phyloP scores from a whole-genome alignment of 2,888 invertebrate species.

The Caenorhabditis doughertyi region DNA sequence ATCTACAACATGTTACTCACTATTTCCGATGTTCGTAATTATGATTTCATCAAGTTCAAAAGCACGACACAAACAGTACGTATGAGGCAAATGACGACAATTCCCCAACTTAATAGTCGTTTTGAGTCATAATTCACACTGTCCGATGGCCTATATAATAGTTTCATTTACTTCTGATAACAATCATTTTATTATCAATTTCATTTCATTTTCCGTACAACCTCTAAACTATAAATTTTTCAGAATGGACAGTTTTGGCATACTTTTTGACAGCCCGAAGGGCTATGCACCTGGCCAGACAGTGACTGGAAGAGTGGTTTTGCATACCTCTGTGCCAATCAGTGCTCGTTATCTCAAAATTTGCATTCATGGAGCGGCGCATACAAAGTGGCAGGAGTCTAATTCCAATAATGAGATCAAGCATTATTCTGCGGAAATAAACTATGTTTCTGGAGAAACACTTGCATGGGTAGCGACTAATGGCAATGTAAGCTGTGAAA shows the following conservation, averaged over 20 bases:
- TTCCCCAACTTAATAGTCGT: not conserved
- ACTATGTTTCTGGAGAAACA: constrained; percentile 11
- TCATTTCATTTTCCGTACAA: not conserved
- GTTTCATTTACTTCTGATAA: not conserved
- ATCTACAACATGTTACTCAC: not conserved
- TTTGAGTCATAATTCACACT: not conserved
- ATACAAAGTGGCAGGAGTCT: constrained; percentile 25
- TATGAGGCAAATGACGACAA: constrained; percentile 1
- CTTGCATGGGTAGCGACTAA: constrained; percentile 10
- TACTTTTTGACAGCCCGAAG: not conserved
- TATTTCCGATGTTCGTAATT: not conserved
- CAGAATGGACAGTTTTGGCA: constrained; percentile 12
- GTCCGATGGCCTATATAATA: not conserved
- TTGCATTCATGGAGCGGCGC: constrained; percentile 34
- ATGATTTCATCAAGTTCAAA: constrained; percentile 19
- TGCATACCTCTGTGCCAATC: not conserved
- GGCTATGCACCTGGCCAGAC: constrained; percentile 11
- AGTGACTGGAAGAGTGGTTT: constrained; percentile 13
- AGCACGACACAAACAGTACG: not conserved
- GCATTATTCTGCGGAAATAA: constrained; percentile 3
- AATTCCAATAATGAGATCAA: constrained; percentile 8
- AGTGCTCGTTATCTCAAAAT: constrained; percentile 23
- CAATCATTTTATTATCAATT: not conserved
- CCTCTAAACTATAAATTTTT: not conserved
- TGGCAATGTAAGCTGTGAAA: too few relatives aligned